phyloP scores from a whole-genome alignment of 2,888 invertebrate genomes.

The Tinea semifulvella region DNA sequence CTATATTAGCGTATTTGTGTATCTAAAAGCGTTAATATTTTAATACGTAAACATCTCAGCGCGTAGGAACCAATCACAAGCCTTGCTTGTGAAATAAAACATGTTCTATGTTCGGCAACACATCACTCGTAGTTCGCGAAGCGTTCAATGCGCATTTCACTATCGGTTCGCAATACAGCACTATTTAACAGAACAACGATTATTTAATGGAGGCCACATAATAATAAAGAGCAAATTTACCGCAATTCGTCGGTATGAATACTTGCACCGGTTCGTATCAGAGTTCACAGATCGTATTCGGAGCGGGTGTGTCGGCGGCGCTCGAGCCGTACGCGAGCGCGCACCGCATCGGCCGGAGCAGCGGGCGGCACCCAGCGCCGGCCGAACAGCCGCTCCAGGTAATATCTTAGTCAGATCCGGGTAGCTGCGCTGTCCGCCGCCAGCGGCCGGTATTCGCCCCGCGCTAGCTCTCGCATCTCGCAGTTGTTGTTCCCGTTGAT shows the following conservation, averaged over 20 bases:
- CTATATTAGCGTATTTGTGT: constrained; percentile 2
- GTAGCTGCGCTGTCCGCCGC: constrained; percentile 63
- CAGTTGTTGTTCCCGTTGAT: constrained; percentile 81
- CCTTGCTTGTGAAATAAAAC: constrained; percentile 36
- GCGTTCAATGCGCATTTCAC: too few relatives aligned
- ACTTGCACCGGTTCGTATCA: not conserved
- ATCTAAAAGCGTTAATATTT: constrained; percentile 7
- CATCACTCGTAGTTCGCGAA: not conserved
- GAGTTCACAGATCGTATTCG: constrained; percentile 55
- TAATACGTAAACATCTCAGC: constrained; percentile 12
- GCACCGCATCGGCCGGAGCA: constrained; percentile 35
- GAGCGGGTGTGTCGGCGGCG: constrained; percentile 59
- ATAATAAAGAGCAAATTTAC: constrained; percentile 4
- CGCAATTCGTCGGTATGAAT: not conserved
- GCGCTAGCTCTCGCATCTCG: constrained; percentile 78
- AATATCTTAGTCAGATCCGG: constrained; percentile 80
- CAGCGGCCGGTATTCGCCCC: constrained; percentile 59
- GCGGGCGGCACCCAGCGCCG: constrained; percentile 62
- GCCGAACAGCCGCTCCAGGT: constrained; percentile 76
- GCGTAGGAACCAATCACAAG: constrained; percentile 64
- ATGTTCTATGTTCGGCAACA: not conserved
- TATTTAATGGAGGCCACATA: not conserved
- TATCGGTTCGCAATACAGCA: constrained; percentile 1
- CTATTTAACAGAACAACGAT: not conserved
- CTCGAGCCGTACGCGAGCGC: constrained; percentile 38